These are phyloP conservation scores for Leptinotarsa tumamoca DNA, from an alignment of 2,888 invertebrate species.

Conservation along the genomic window DNA sequence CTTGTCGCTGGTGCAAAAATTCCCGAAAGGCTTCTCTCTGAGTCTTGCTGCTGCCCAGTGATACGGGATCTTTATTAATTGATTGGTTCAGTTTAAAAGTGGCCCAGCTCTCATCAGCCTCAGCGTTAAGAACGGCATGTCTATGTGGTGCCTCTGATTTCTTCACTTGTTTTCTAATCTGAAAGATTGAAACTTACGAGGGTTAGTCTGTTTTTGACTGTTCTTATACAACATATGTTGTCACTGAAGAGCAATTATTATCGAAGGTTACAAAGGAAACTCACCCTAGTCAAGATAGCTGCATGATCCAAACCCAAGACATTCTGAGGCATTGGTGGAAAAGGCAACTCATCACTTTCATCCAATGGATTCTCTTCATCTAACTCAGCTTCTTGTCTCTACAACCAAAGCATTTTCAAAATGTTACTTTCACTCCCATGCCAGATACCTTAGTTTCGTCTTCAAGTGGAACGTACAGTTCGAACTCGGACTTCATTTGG, in stretches of 20 bases:
- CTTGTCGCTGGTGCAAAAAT: constrained; percentile 71
- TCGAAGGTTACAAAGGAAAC: not conserved
- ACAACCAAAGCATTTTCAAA: constrained; percentile 26
- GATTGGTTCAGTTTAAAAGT: constrained; percentile 47
- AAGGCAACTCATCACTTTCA: constrained; percentile 62
- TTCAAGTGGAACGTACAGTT: constrained; percentile 68
- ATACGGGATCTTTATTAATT: constrained; percentile 54
- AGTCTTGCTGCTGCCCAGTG: constrained; percentile 55
- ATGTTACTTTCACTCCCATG: not conserved
- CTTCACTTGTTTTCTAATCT: constrained; percentile 47
- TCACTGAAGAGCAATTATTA: no score
- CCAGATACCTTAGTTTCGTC: constrained; percentile 67
- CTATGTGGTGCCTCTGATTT: constrained; percentile 59
- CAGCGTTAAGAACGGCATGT: constrained; percentile 34
- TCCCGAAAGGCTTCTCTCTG: constrained; percentile 70
- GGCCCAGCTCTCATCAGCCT: constrained; percentile 42
- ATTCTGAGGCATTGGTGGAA: constrained; percentile 80
- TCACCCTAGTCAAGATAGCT: constrained; percentile 70
- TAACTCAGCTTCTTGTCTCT: constrained; percentile 50
- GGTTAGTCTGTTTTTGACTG: no score
- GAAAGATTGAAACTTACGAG: constrained; percentile 10
- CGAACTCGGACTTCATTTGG: constrained; percentile 60
- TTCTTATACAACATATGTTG: no score
- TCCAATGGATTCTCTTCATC: constrained; percentile 47
- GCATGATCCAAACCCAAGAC: constrained; percentile 78